Percentiles rank a stretch among this genome's conserved stretches.
Conservation (phyloP, 2,888 invertebrate species). For the Apodemia zela region DNA sequence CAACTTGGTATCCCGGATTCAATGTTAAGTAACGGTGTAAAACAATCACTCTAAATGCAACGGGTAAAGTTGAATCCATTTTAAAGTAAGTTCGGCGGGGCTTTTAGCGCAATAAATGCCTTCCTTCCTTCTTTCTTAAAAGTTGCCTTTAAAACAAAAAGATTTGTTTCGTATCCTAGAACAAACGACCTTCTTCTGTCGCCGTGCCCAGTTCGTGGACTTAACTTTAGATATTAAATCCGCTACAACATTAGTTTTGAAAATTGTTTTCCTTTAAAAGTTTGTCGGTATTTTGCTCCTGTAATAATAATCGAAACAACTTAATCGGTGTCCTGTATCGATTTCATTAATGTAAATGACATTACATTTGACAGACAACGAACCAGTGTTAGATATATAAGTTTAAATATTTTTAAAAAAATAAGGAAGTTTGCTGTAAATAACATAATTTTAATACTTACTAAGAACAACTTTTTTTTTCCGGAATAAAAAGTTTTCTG, state of each 20-base stretch:
- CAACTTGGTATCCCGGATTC: too few relatives aligned
- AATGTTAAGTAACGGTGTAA: conserved; percentile 49
- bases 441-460: too few relatives aligned
- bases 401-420: too few relatives aligned
- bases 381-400: too few relatives aligned
- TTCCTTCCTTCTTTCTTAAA: conserved; percentile 78
- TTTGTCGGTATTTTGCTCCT: background rate
- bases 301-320: background rate
- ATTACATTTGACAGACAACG: too few relatives aligned
- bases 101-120: conserved; percentile 80
- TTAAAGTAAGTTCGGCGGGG: conserved; percentile 74
- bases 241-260: conserved; percentile 30
- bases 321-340: too few relatives aligned
- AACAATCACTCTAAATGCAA: conserved; percentile 60
- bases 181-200: conserved; percentile 54
- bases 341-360: too few relatives aligned
- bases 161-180: conserved; percentile 68
- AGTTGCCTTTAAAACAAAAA: conserved; percentile 76
- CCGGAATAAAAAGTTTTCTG: too few relatives aligned
- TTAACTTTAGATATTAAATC: conserved; percentile 38
- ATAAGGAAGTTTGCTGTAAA: too few relatives aligned
- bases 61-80: conserved; percentile 78
- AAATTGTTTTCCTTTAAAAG: conserved; percentile 24
- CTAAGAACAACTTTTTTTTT: too few relatives aligned
- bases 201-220: conserved; percentile 27